Evolutionary conservation across 2,113 vertebrate genomes (phyloP), one percentile per base, ranked within the genome.

Genomic region (Leptobrachium leishanense): DNA sequence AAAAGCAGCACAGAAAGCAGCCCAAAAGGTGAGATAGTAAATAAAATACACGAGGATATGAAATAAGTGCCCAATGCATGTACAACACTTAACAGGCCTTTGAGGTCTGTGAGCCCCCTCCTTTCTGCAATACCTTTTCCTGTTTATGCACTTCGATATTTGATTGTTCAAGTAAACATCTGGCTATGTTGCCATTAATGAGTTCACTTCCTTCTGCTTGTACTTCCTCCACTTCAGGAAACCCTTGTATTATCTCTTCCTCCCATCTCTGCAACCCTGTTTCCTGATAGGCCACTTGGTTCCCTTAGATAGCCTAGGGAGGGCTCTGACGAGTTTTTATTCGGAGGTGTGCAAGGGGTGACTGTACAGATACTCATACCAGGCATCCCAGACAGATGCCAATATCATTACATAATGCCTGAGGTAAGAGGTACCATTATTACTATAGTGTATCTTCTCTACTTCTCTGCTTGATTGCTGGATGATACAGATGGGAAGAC

Each of bases 31-130:
- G 75, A 43, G 11, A 71, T 46, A 74, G n/a, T 74, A 12, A 81
- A 68, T 54, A 70, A 13, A 15, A 41, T 76, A 55, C 44, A 81
- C 44, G 8, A 46, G 44, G 44, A n/a, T 68, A 11, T 9, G 42
- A 46, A 69, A 54, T 71, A 42, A 59, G 7, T 64, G 42, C 55
- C 69, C 46, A 15, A 72, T 5, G 46, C 50, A 3, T 9, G 46
- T 9, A 54, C 69, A 72, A 54, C 40, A 20, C 11, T 46, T 44
- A 15, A 70, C 46, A 62, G 11, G 55, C 13, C 10, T 64, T 84
- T 86, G 90, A 78, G 85, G 86, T 44, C 90, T 9, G 70, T 43
- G 70, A 80, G 55, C 77, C 67, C 53, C 41, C 42, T 54, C 79
- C 68, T 73, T 64, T 54, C 65, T 13, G 13, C 5, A 20, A 55